Base-by-base conservation (phyloP, 2,888 invertebrate species). In the Aphidius colemani region DNA sequence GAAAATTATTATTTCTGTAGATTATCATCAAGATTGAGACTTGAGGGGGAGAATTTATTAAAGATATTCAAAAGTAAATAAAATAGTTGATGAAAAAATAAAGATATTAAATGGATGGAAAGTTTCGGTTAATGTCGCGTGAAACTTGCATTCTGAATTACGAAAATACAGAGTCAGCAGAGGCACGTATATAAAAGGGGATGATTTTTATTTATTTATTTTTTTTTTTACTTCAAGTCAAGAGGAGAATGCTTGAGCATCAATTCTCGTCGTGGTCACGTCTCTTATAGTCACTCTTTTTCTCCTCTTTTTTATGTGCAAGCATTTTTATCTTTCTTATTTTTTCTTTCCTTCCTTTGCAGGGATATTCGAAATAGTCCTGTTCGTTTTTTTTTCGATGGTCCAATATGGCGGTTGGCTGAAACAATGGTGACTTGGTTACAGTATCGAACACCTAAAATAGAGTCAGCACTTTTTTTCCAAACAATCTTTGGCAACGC, bases 131-230 rank as follows among this genome's bases (percentile, higher is more conserved):
- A 60, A 68, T 64, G 66, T 66, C 49, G 51, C 53, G 48, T 55
- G 41, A 63, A 59, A 58, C 51, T 64, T 30, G 48, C 46, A 46
- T 7, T 63, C 39, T 10, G 63, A 63, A 68, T 70, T 59, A 64
- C 59, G 65, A 66, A 69, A 69, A 62, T 51, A 64, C 66, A 49
- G 56, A 57, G 67, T 69, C 69, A 69, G 69, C 70, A 67, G 55
- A 60, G 50, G 53, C 53, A 53, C 53, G 61, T 46, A 58, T 60
- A 46, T 46, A 30, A 30, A 53, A 43, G 55, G 51, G 50, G 49
- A 55, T 44, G 61, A 46, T 13, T 45, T 18, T 11, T 11, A 46
- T 13, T 30, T 30, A 30, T 30, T 30, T 30, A 30, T 30, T 30
- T 30, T 30, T 30, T 30, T 30, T 30, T 30, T 30, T 30, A 11